Conservation (phyloP, 2,113 vertebrate genomes). For the Coptodon rendalli region DNA sequence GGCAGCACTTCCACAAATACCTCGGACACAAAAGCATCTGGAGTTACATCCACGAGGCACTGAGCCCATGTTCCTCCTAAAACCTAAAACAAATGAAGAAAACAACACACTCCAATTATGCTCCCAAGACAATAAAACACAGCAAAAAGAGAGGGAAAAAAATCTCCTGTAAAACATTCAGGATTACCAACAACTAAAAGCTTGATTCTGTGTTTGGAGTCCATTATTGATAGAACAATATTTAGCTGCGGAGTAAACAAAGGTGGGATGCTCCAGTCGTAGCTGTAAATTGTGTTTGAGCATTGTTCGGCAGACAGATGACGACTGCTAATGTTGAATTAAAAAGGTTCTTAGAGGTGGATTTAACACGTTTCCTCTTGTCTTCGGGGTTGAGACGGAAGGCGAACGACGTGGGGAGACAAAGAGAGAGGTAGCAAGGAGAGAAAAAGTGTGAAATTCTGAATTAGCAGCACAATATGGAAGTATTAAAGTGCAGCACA, state of each 20-base stretch:
- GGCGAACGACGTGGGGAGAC: slow-evolving; percentile 7
- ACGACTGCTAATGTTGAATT: slow-evolving; percentile 61
- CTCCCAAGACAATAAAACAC: slow-evolving; percentile 59
- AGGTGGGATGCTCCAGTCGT: slow-evolving; percentile 17
- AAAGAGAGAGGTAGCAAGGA: slow-evolving; percentile 41
- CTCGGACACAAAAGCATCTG: slow-evolving; percentile 60
- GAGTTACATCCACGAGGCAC: slow-evolving; percentile 58
- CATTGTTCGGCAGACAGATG: slow-evolving; percentile 54
- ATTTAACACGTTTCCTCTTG: slow-evolving; percentile 60
- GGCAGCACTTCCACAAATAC: slow-evolving; percentile 56
- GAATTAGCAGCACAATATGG: slow-evolving; percentile 58
- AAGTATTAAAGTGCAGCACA: slow-evolving; percentile 44
- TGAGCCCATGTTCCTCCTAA: slow-evolving; percentile 58
- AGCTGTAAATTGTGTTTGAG: slow-evolving; percentile 40
- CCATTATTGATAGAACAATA: slow-evolving; percentile 65
- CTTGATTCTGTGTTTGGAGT: slow-evolving; percentile 49
- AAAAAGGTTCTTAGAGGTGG: slow-evolving; percentile 60
- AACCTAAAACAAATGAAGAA: slow-evolving; percentile 63
- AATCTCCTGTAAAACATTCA: slow-evolving; percentile 55
- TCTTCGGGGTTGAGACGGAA: slow-evolving; percentile 31
- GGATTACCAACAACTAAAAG: slow-evolving; percentile 64
- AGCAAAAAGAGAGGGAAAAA: not conserved
- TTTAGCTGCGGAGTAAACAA: slow-evolving; percentile 52
- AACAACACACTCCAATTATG: slow-evolving; percentile 63
- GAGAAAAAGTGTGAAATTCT: slow-evolving; percentile 64